A percentile compares a stretch with the other conserved stretches of the same genome.
These are phyloP conservation scores for Diuraphis noxia DNA, from an alignment of 1,140 invertebrate species.

Conservation along the genomic window DNA sequence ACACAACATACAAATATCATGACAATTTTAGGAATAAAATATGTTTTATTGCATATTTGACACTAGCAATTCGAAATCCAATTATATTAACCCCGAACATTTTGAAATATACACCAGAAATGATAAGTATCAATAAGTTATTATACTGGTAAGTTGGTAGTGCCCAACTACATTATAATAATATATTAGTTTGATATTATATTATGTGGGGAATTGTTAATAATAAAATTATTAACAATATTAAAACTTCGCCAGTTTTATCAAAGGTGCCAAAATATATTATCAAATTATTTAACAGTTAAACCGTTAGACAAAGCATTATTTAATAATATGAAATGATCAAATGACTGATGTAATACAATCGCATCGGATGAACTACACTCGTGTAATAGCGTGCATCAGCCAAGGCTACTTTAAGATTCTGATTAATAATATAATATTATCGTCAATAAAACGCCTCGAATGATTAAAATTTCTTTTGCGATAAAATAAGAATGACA, in stretches of 20 bases:
- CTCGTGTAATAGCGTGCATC: background rate
- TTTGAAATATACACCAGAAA: background rate
- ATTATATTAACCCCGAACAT: background rate
- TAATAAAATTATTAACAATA: background rate
- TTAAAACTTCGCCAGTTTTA: background rate
- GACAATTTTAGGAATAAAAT: background rate
- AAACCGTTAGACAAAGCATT: background rate
- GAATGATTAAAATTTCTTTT: slow-evolving; percentile 31
- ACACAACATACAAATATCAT: background rate
- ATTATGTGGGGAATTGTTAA: background rate
- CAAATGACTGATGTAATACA: background rate
- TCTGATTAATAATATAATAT: background rate
- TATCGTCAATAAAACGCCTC: slow-evolving; percentile 24
- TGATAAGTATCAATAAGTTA: background rate
- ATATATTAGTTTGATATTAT: background rate
- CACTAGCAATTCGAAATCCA: background rate
- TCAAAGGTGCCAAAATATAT: background rate
- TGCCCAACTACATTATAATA: too few species aligned
- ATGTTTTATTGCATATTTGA: background rate
- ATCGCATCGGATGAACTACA: background rate
- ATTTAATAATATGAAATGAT: too few species aligned
- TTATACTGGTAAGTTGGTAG: background rate
- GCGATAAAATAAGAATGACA: slow-evolving; percentile 19
- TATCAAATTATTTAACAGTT: background rate
- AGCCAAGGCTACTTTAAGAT: slow-evolving; percentile 21